Evolutionary conservation across 2,113 vertebrate species (phyloP).

Genomic region (Brachirus orientalis): DNA sequence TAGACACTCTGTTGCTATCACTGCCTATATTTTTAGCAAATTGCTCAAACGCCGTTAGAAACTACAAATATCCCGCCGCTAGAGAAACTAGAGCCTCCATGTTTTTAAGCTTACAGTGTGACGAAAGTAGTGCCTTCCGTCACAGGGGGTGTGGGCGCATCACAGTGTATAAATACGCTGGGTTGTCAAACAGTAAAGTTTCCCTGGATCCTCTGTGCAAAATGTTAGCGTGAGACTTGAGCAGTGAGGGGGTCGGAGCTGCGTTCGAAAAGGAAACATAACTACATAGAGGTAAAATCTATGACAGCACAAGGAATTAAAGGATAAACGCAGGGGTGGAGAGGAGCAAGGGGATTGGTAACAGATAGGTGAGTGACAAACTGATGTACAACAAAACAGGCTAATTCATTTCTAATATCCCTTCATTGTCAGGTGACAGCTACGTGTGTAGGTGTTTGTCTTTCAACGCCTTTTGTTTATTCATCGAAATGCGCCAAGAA

Average conservation of each 20-base stretch:
- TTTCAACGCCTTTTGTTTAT: constrained; percentile 6
- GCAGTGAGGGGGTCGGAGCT: constrained; percentile 3
- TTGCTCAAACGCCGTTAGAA: constrained; percentile 27
- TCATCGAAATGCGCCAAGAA: constrained; percentile 21
- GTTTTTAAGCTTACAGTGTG: constrained; percentile 11
- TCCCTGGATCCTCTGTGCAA: constrained; percentile 58
- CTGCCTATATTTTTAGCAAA: constrained; percentile 92
- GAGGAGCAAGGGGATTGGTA: constrained; percentile 35
- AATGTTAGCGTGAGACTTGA: constrained; percentile 40
- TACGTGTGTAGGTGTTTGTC: constrained; percentile 12
- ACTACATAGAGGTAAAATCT: background rate
- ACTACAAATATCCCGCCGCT: constrained; percentile 70
- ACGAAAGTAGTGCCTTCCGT: constrained; percentile 79
- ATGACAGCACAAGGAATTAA: constrained; percentile 23
- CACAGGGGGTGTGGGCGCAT: constrained; percentile 78
- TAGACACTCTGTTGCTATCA: constrained; percentile 92
- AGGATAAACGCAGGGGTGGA: constrained; percentile 40
- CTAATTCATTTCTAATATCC: background rate
- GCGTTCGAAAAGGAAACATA: background rate
- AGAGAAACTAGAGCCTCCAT: constrained; percentile 27
- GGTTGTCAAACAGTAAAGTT: constrained; percentile 84
- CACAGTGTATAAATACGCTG: constrained; percentile 83
- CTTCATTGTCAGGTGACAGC: background rate
- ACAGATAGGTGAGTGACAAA: constrained; percentile 60
- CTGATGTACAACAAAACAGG: background rate